Base-by-base conservation (phyloP, 2,113 vertebrate genomes). In the Corythoichthys haematopterus region DNA sequence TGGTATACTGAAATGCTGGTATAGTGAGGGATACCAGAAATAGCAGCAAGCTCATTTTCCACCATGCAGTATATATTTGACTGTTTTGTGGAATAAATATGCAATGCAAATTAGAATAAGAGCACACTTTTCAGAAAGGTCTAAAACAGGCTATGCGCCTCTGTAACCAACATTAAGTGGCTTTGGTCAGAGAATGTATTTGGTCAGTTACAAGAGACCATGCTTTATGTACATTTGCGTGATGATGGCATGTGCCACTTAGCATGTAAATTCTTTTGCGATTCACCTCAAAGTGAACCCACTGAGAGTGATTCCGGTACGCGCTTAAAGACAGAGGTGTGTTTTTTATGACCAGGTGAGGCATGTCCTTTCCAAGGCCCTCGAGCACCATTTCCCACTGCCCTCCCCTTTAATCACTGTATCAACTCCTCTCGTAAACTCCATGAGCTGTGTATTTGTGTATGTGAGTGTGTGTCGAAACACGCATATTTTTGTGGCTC, bases 361-460 rank as follows among this genome's bases (percentile, higher is more conserved):
- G 83, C 88, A 84, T 75, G 88, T 90, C 88, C 85, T 87, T 83
- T 86, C 85, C 88, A 88, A 90, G 87, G 88, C 83, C 90, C 89
- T 83, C 81, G 65, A 91, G 87, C 90, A 70, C 85, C 86, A 85
- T 77, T 82, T 90, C 84, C 73, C 83, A 84, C 84, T 78, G 77
- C 85, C 88, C 88, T 88, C 89, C 90, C 89, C 89, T 90, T 91
- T 91, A 91, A 92, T 92, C 91, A 92, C 88, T 82, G 83, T 77
- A 89, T 88, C 86, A 88, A 82, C 81, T 74, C 66, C 82, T 87
- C 91, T 86, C 88, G 89, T 89, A 88, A 90, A 88, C 80, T 85
- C 86, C 80, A 83, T 84, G 83, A 88, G 87, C 79, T 87, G 85
- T 84, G 81, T 84, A 79, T 84, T 55, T 68, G 70, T 74, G 70